Conservation (phyloP, 2,888 invertebrate species). For the Polylopha cassiicola region DNA sequence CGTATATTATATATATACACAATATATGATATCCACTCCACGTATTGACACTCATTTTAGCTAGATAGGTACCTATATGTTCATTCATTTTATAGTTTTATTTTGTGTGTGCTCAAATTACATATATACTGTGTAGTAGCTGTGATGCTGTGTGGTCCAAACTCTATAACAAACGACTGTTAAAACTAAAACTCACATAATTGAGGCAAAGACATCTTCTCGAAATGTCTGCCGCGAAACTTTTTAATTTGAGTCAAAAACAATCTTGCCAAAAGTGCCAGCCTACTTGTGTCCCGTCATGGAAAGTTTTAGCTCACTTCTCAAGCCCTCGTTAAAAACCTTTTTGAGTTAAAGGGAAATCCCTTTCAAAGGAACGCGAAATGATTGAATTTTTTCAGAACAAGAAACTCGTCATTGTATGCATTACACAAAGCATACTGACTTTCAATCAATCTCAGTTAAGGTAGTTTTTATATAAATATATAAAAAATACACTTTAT, state of each 20-base stretch:
- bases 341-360: constrained; percentile 25
- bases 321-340: constrained; percentile 37
- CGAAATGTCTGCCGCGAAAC: constrained; percentile 25
- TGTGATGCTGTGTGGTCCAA: neutral
- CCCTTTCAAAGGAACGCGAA: constrained; percentile 13
- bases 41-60: too few species aligned
- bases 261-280: constrained; percentile 26
- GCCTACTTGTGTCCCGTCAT: constrained; percentile 21
- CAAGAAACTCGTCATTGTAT: constrained; percentile 8
- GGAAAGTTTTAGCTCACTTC: constrained; percentile 1
- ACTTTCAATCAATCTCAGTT: too few species aligned
- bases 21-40: too few species aligned
- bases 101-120: too few species aligned
- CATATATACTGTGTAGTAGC: too few species aligned
- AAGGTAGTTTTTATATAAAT: too few species aligned
- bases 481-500: too few species aligned
- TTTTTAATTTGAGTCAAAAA: constrained; percentile 42
- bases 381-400: constrained; percentile 22
- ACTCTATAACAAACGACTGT: constrained; percentile 1
- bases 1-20: too few species aligned
- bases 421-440: too few species aligned
- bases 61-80: too few species aligned
- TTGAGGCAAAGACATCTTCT: constrained; percentile 16
- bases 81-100: too few species aligned
- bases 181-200: constrained; percentile 14